Evolutionary conservation across 2,797 vertebrate genomes (phyloP).

Genomic region (Distichodus sexfasciatus): DNA sequence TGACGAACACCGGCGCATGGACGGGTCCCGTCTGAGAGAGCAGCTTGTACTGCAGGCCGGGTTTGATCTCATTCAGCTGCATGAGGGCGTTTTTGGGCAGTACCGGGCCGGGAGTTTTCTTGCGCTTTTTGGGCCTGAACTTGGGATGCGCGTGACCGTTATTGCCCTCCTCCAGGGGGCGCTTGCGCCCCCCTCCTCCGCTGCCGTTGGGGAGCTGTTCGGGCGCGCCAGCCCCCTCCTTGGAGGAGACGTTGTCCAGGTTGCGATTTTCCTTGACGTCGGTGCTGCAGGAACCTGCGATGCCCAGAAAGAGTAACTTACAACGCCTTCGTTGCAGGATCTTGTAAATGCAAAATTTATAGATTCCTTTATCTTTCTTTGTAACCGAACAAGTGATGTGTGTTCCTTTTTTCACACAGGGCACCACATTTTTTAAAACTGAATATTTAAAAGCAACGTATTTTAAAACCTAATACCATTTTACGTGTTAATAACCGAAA

Average conservation of each 20-base stretch:
- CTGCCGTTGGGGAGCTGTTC: slow-evolving; percentile 88
- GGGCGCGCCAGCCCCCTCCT: slow-evolving; percentile 82
- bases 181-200: slow-evolving; percentile 84
- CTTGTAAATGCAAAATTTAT: slow-evolving; percentile 99
- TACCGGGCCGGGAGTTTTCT: slow-evolving; percentile 90
- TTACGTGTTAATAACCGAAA: too few species aligned
- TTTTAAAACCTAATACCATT: too few species aligned
- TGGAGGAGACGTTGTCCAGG: slow-evolving; percentile 90
- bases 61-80: slow-evolving; percentile 97
- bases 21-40: slow-evolving; percentile 94
- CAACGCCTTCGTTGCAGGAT: slow-evolving; percentile 99
- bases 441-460: too few species aligned
- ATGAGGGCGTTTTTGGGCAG: slow-evolving; percentile 97
- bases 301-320: slow-evolving; percentile 99
- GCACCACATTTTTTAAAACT: slow-evolving; percentile 36
- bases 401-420: slow-evolving; percentile 69
- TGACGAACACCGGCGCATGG: slow-evolving; percentile 93
- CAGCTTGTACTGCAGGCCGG: slow-evolving; percentile 92
- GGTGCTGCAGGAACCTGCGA: slow-evolving; percentile 97
- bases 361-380: slow-evolving; percentile 99
- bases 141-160: slow-evolving; percentile 86
- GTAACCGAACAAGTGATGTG: slow-evolving; percentile 96
- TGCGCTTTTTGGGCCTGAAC: slow-evolving; percentile 92
- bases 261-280: slow-evolving; percentile 97
- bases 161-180: slow-evolving; percentile 92